A percentile compares a stretch with the other conserved stretches of the same genome.
These are phyloP conservation scores for Cettia cetti DNA, from an alignment of 2,113 vertebrate genomes.

Conservation along the genomic window DNA sequence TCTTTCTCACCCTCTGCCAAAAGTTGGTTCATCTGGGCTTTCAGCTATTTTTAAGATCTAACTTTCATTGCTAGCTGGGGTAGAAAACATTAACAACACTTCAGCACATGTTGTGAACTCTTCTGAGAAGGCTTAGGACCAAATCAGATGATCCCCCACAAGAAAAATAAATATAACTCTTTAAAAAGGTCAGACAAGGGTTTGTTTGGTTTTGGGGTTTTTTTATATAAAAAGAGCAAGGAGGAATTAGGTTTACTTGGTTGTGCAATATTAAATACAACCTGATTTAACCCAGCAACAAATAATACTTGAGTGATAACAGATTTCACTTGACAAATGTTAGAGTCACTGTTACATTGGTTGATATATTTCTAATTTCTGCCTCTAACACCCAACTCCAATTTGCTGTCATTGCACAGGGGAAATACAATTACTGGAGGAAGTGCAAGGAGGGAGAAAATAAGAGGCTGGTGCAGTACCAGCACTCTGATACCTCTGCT, in stretches of 20 bases:
- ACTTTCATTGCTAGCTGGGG: background rate
- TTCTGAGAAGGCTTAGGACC: background rate
- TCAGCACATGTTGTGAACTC: background rate
- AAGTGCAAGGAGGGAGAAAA: background rate
- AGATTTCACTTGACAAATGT: background rate
- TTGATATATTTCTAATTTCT: background rate
- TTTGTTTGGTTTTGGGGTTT: background rate
- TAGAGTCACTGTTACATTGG: background rate
- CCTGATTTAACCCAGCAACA: background rate
- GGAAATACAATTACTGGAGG: background rate
- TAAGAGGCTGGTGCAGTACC: background rate
- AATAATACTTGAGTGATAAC: background rate
- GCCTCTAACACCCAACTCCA: background rate
- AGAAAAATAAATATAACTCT: background rate
- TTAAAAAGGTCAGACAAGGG: background rate
- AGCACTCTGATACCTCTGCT: background rate
- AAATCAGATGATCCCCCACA: background rate
- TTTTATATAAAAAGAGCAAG: slow-evolving; percentile 2
- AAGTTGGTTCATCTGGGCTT: background rate
- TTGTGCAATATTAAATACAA: background rate
- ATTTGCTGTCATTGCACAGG: background rate
- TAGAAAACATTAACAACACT: slow-evolving; percentile 7
- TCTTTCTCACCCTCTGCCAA: background rate
- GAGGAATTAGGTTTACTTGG: background rate
- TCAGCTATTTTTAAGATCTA: slow-evolving; percentile 40